A percentile compares a stretch with the other conserved stretches of the same genome.
These are phyloP conservation scores for Sula dactylatra DNA, from an alignment of 2,113 vertebrate species.

Conservation along the genomic window DNA sequence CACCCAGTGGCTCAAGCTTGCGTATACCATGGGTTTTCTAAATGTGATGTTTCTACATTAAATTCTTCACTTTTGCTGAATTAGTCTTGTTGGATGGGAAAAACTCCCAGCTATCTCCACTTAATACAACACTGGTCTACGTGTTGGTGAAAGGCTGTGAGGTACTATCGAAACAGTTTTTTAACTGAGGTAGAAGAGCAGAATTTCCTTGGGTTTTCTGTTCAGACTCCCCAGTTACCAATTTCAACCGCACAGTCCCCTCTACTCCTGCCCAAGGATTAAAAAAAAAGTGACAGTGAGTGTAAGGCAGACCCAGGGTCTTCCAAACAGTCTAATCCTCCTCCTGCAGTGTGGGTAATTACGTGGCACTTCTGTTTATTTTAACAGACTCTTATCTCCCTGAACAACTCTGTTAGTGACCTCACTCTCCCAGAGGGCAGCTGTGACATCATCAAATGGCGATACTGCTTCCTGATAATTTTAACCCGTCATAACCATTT, in stretches of 20 bases:
- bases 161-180: background rate
- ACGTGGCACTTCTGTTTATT: slow-evolving; percentile 76
- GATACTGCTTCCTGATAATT: slow-evolving; percentile 66
- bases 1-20: background rate
- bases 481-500: slow-evolving; percentile 62
- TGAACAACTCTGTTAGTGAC: slow-evolving; percentile 72
- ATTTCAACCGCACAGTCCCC: background rate
- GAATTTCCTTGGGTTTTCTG: background rate
- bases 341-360: slow-evolving; percentile 68
- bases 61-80: background rate
- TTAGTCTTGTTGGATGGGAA: background rate
- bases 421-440: slow-evolving; percentile 67
- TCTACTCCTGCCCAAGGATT: background rate
- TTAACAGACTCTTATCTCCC: slow-evolving; percentile 77
- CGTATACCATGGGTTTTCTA: fast-evolving
- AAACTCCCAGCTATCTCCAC: background rate
- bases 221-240: background rate
- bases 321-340: slow-evolving; percentile 56
- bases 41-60: background rate
- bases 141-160: background rate
- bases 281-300: background rate
- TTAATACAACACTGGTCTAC: fast-evolving
- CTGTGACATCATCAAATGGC: slow-evolving; percentile 74
- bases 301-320: slow-evolving; percentile 47
- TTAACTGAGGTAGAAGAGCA: background rate